Evolutionary conservation across 2,888 invertebrate genomes (phyloP).

Genomic region (Congeria kusceri): DNA sequence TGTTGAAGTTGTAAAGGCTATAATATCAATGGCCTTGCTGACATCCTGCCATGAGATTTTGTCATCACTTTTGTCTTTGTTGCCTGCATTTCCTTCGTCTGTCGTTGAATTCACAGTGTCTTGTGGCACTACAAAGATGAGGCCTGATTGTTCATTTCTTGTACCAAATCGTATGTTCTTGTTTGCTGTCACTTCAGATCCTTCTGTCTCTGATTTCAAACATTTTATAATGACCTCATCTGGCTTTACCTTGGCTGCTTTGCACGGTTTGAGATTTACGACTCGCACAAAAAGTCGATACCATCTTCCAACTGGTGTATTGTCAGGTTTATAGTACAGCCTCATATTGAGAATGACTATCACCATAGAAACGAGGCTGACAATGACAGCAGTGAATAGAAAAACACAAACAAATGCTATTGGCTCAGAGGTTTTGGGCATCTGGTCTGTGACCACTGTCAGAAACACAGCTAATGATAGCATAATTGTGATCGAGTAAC

Average conservation of each 20-base stretch:
- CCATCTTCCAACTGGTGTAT: not conserved
- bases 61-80: not conserved
- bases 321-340: conserved; percentile 9
- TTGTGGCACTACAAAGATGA: too few relatives aligned
- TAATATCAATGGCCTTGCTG: conserved; percentile 15
- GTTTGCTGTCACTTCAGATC: not conserved
- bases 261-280: not conserved
- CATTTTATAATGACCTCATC: too few relatives aligned
- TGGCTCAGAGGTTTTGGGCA: conserved; percentile 33
- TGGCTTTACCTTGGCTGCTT: too few relatives aligned
- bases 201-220: not conserved
- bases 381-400: conserved; percentile 7
- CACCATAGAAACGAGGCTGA: conserved; percentile 11
- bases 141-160: not conserved
- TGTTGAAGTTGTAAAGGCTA: not conserved
- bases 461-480: conserved; percentile 28
- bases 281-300: conserved; percentile 13
- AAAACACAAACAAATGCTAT: conserved; percentile 19
- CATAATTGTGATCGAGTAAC: conserved; percentile 33
- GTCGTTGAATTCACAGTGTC: too few relatives aligned
- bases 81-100: not conserved
- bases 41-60: conserved; percentile 21
- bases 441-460: conserved; percentile 19
- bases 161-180: not conserved
- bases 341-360: conserved; percentile 27